These are phyloP conservation scores for Octopus sinensis DNA, from an alignment of 1,140 invertebrate species.

Conservation along the genomic window DNA sequence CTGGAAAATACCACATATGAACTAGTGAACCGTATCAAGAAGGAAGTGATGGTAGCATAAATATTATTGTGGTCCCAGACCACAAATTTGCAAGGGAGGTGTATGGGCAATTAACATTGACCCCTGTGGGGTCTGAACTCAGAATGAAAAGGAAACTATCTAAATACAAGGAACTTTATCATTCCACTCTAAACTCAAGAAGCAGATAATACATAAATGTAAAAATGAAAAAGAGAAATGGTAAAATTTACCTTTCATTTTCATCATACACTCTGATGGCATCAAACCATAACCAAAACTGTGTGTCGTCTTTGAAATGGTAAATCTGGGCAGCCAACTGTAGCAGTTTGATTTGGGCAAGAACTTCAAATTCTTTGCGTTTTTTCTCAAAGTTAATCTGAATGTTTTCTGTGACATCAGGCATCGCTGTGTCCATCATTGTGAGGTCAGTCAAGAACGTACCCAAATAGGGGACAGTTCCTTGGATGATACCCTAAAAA, in stretches of 20 bases:
- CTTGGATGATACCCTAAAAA: slow-evolving; percentile 64
- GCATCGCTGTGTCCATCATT: slow-evolving; percentile 97
- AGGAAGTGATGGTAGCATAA: no score
- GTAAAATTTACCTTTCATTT: slow-evolving; percentile 71
- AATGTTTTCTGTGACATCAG: slow-evolving; percentile 68
- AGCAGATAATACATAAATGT: no score
- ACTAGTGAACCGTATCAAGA: no score
- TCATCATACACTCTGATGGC: slow-evolving; percentile 85
- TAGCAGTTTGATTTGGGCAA: slow-evolving; percentile 91
- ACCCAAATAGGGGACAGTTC: slow-evolving; percentile 96
- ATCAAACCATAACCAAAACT: slow-evolving; percentile 90
- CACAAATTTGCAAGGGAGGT: no score
- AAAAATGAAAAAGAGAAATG: background rate
- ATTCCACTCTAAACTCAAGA: no score
- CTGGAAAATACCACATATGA: no score
- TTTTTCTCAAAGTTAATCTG: slow-evolving; percentile 98
- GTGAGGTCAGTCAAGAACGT: slow-evolving; percentile 97
- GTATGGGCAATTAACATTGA: no score
- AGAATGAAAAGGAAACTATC: background rate
- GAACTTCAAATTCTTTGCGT: slow-evolving; percentile 96
- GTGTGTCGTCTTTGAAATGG: slow-evolving; percentile 75
- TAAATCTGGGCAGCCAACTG: slow-evolving; percentile 95
- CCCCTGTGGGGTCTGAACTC: no score
- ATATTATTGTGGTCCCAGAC: no score
- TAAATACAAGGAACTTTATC: no score